Percentiles rank a stretch among this genome's conserved stretches.
Evolutionary conservation across 2,113 vertebrate species (phyloP).

Genomic region (Hippocampus comes): DNA sequence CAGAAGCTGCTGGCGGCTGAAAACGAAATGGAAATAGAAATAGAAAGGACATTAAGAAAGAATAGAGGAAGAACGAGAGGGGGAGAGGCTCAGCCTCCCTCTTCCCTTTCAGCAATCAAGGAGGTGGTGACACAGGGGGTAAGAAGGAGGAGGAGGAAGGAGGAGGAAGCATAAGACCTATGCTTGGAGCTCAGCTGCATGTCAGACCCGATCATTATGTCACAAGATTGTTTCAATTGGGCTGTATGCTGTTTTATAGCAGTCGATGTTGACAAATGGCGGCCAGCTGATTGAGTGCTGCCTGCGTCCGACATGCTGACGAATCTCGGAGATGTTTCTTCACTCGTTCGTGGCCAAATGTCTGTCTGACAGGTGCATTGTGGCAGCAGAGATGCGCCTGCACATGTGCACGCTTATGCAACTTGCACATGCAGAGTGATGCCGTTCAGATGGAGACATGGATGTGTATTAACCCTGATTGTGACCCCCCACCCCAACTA

Average conservation of each 20-base stretch:
- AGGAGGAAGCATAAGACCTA: constrained; percentile 35
- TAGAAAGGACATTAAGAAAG: constrained; percentile 24
- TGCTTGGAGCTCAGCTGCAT: constrained; percentile 60
- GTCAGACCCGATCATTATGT: constrained; percentile 53
- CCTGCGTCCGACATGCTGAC: constrained; percentile 15
- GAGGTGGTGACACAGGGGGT: constrained; percentile 48
- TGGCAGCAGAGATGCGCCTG: constrained; percentile 9
- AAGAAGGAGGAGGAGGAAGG: constrained; percentile 20
- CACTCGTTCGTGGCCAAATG: constrained; percentile 4
- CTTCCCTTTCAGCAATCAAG: constrained; percentile 44
- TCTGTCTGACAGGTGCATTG: constrained; percentile 11
- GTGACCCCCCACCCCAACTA: neutral
- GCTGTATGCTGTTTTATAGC: constrained; percentile 33
- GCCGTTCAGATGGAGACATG: neutral
- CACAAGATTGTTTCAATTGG: constrained; percentile 36
- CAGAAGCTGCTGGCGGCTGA: constrained; percentile 55
- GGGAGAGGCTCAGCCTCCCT: constrained; percentile 44
- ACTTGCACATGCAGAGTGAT: constrained; percentile 21
- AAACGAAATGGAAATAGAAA: constrained; percentile 16
- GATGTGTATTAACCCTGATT: constrained; percentile 16
- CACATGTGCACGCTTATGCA: constrained; percentile 2
- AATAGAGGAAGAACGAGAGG: constrained; percentile 31
- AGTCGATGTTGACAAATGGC: constrained; percentile 27
- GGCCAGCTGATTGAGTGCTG: constrained; percentile 43
- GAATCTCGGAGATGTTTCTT: constrained; percentile 4